Evolutionary conservation across 2,797 vertebrate genomes (phyloP), one percentile per base, ranked within the genome.

Genomic region (Paratrypauchen microcephalus): DNA sequence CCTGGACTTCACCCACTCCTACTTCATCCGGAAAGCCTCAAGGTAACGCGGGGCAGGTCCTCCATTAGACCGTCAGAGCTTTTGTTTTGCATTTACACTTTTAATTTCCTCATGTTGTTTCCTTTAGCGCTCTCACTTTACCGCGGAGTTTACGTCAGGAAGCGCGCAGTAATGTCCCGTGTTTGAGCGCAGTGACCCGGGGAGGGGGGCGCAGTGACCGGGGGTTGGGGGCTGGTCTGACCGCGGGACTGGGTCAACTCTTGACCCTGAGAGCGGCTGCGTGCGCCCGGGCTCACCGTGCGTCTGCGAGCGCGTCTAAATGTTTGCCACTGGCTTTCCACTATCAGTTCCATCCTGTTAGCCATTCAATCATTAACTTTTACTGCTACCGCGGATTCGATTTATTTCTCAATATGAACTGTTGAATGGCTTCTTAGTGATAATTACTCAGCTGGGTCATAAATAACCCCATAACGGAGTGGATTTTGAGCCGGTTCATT

Each of bases 11-110:
- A 83, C 95, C 58, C 94, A 86, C 89, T 95, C 96, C 47, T 98
- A 99, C 94, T 98, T 99, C 82, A 90, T 95, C 52, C 89, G 94
- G 76, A 99, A 97, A 91, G 96, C 95, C 11, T 95, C 93, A 45
- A 95, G 97, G 97, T 99, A 94, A 94, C 2, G 3, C 15, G 7
- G 5, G 32, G 63, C 28, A 30, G 65, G 21, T 47, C 18, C 0
- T 41, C 1, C 55, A 18, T 21, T 7, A 18, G 70, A 39, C 18
- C 9, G 66, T 16, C 68, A 60, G 48, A 15, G 41, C 36, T 12
- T 9, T 63, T 57, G 55, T 4, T 74, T 28, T 41, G 39, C 48
- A 60, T 23, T 69, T 36, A 21, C 32, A 65, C 26, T 64, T 52
- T 66, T 21, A 1, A 75, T 71, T 60, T 32, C 48, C 64, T 59